A percentile compares a stretch with the other conserved stretches of the same genome.
Conservation (phyloP, 2,888 invertebrate species). For the Oscheius sp. region DNA sequence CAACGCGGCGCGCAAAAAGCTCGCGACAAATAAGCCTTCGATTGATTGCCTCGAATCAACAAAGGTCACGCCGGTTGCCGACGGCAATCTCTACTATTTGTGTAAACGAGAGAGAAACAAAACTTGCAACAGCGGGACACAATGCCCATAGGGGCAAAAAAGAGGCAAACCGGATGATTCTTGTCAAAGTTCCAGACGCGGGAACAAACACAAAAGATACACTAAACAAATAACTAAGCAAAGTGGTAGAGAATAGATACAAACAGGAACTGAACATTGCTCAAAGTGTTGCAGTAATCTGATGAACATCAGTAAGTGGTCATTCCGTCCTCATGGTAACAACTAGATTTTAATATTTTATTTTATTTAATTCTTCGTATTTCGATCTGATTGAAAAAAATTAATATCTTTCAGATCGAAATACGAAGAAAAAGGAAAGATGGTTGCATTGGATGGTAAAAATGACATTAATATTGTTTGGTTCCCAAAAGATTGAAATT, state of each 20-base stretch:
- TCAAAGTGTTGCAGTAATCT: no score
- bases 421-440: no score
- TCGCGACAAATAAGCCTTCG: conserved; percentile 26
- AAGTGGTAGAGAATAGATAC: not conserved
- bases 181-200: conserved; percentile 19
- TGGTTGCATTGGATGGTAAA: no score
- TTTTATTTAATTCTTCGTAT: no score
- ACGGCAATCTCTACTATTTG: conserved; percentile 22
- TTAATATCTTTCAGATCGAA: no score
- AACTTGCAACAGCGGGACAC: conserved; percentile 22
- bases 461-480: no score
- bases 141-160: conserved; percentile 18
- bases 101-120: conserved; percentile 18
- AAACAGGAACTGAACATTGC: not conserved
- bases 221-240: not conserved
- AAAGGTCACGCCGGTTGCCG: conserved; percentile 31
- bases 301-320: no score
- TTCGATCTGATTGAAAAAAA: no score
- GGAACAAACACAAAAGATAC: not conserved
- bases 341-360: no score
- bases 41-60: conserved; percentile 21
- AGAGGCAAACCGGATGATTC: conserved; percentile 5
- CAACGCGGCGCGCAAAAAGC: conserved; percentile 20
- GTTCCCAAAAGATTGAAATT: no score
- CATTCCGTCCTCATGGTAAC: no score